Evolutionary conservation across 2,888 invertebrate species (phyloP), one percentile per base, ranked within the genome.

Genomic region (Volucella inanis): DNA sequence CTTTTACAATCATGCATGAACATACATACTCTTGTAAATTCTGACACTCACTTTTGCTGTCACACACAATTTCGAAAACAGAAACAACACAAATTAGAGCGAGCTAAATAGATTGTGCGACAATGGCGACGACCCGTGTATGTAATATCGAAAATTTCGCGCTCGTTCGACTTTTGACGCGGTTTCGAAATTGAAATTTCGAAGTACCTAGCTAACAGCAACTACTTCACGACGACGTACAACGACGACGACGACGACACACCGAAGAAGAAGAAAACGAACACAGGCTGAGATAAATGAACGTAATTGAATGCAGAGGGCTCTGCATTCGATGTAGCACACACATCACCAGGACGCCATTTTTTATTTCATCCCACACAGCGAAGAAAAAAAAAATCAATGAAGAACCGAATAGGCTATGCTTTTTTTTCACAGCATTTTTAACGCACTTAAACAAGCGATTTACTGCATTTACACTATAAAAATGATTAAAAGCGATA

Each of bases 341-440:
- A 87, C 87, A 87, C 87, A 78, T 87, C 87, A 87, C 87, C 82
- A 87, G 74, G 54, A 85, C 85, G 85, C 85, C 85, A 85, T 85
- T 67, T 85, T 85, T 70, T 76, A 81, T 85, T 81, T 81, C 85
- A 76, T 76, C 85, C 81, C 85, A 85, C 81, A 85, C 72, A 72
- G 71, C 71, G 31, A 31, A 31, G 31, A 31, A 81, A 81, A 81
- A 83, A 79, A 78, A 83, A 83, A 85, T 85, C 85, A 85, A 85
- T 85, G 85, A 85, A 81, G 76, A 38, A 85, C 85, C 67, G 64
- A 81, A 72, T 77, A 62, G 50, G 43, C 22, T 50, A 88, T 89
- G 91, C 90, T 89, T 91, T 92, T 91, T 92, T 92, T 91, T 91
- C 89, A 90, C 89, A 89, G 90, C 89, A 89, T 89, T 89, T 87